Conservation (phyloP, 2,888 invertebrate genomes). For the Ganaspis brasiliensis region DNA sequence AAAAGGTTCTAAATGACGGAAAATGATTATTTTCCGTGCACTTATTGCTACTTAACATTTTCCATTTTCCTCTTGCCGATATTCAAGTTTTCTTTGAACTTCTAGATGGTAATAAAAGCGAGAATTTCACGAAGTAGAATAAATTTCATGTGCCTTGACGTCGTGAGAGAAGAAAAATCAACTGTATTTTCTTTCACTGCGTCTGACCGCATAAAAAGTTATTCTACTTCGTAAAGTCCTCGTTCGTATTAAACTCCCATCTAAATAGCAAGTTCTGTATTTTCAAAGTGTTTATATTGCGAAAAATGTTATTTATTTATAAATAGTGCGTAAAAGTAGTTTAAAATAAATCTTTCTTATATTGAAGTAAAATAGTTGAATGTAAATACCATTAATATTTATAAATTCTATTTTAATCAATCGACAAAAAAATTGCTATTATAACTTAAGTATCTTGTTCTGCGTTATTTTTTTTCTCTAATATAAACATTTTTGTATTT, state of each 20-base stretch:
- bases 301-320: conserved; percentile 11
- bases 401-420: too few relatives aligned
- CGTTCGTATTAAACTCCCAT: conserved; percentile 29
- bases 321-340: background rate
- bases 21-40: conserved; percentile 27
- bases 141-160: conserved; percentile 35
- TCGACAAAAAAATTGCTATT: too few relatives aligned
- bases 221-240: conserved; percentile 41
- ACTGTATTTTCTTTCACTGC: conserved; percentile 41
- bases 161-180: conserved; percentile 28
- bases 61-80: conserved; percentile 32
- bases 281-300: background rate
- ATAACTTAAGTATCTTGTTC: too few relatives aligned
- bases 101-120: conserved; percentile 24
- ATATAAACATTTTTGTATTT: too few relatives aligned
- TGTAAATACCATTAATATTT: background rate
- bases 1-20: background rate
- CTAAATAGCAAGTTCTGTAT: conserved; percentile 3
- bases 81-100: conserved; percentile 41
- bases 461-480: too few relatives aligned
- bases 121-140: conserved; percentile 37
- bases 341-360: too few relatives aligned
- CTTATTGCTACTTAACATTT: conserved; percentile 29
- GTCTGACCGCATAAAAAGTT: conserved; percentile 38
- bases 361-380: too few relatives aligned